These are phyloP conservation scores for Anarrhichthys ocellatus DNA, from an alignment of 2,113 vertebrate species.

Conservation along the genomic window DNA sequence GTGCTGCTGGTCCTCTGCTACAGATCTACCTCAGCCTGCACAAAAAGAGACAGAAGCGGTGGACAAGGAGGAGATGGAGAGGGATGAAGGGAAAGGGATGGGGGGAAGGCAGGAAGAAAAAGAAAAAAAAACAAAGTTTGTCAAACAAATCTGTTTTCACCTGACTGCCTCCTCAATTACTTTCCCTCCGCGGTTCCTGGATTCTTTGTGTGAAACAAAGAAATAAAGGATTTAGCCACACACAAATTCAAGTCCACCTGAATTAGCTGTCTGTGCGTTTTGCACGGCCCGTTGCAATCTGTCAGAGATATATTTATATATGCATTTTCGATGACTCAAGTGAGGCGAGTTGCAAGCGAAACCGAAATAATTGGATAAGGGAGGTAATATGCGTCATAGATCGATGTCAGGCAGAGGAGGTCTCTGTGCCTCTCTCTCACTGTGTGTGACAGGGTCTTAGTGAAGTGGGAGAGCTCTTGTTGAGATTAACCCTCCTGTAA, in stretches of 20 bases:
- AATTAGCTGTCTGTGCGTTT: constrained; percentile 67
- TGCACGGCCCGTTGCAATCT: constrained; percentile 44
- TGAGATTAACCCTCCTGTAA: constrained; percentile 60
- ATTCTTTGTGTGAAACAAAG: constrained; percentile 38
- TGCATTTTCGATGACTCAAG: constrained; percentile 74
- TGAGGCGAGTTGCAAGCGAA: constrained; percentile 55
- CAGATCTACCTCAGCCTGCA: constrained; percentile 92
- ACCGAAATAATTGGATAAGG: constrained; percentile 80
- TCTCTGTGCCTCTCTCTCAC: constrained; percentile 37
- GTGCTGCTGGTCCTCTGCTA: constrained; percentile 84
- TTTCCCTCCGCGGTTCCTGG: constrained; percentile 23
- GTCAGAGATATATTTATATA: constrained; percentile 66
- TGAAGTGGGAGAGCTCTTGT: constrained; percentile 52
- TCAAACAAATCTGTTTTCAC: constrained; percentile 51
- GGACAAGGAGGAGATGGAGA: constrained; percentile 6
- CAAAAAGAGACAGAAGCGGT: constrained; percentile 35
- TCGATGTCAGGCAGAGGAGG: constrained; percentile 75
- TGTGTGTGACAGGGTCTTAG: constrained; percentile 55
- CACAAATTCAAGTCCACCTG: constrained; percentile 45
- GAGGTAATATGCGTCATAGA: constrained; percentile 76
- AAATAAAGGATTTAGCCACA: constrained; percentile 22
- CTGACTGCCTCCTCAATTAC: constrained; percentile 39
- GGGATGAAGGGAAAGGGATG: constrained; percentile 25
- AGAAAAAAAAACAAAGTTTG: constrained; percentile 23
- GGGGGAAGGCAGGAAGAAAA: constrained; percentile 42